Evolutionary conservation across 2,888 invertebrate species (phyloP), one percentile per base, ranked within the genome.

Genomic region (Stomorhina lunata): DNA sequence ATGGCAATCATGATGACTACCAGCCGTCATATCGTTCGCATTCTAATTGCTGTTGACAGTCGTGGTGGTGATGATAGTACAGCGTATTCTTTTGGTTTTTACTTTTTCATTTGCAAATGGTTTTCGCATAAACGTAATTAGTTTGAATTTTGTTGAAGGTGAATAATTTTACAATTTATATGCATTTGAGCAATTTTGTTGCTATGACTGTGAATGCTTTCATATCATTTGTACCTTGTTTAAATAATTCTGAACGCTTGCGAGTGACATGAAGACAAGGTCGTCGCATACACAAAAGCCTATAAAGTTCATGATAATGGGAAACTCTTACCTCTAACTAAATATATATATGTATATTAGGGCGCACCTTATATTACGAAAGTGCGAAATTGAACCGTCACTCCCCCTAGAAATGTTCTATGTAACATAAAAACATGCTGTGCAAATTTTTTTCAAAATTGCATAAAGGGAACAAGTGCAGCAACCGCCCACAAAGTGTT

Each of bases 91-190:
- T 43, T 61, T 66, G 40, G 45, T 55, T 34, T 29, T 61, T 50
- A 29, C 17, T 22, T 50, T 32, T 37, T 50, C n/a, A 5, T 37
- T 12, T 63, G 69, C 37, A 34, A 53, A 7, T 34, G 15, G 22
- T 17, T 17, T n/a, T n/a, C n/a, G 20, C 43, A 25, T n/a, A 40
- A 53, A 40, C 59, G 48, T 63, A 66, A 79, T 72, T 72, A 75
- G 73, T 80, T 43, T 48, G 20, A 45, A 45, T 63, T 73, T 82
- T 69, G 29, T 55, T 34, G 55, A 65, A 73, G 69, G 59, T 69
- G 68, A 72, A 73, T 10, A 73, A 72, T 68, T 72, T 43, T 61
- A 71, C 22, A 32, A 40, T 63, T 73, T 69, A 48, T 78, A 68
- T 72, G 63, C 50, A 76, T 29, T 65, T 59, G 34, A 71, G 61